Conservation (phyloP, 1,140 invertebrate species). For the Pararge aegeria region DNA sequence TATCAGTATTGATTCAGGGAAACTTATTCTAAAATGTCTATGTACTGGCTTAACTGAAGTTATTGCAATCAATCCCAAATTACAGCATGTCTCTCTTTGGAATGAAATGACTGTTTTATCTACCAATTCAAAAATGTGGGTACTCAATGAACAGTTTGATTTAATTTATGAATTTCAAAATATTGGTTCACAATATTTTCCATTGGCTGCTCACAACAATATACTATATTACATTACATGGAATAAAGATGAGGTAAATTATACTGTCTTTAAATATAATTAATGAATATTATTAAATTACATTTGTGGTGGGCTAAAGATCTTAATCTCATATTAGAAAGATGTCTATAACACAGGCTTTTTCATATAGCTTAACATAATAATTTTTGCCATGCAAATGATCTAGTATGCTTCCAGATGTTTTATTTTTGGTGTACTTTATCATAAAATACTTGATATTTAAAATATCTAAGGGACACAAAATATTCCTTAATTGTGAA, state of each 20-base stretch:
- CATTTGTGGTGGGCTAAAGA: too few relatives aligned
- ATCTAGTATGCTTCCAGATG: too few relatives aligned
- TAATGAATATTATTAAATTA: neutral
- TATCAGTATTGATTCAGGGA: slow-evolving; percentile 36
- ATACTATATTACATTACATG: slow-evolving; percentile 56
- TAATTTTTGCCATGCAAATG: too few relatives aligned
- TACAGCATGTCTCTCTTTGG: slow-evolving; percentile 47
- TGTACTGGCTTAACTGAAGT: slow-evolving; percentile 43
- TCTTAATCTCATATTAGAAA: too few relatives aligned
- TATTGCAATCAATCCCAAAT: slow-evolving; percentile 28
- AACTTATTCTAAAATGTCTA: slow-evolving; percentile 48
- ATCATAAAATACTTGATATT: too few relatives aligned
- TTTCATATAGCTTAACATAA: too few relatives aligned
- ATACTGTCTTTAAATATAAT: neutral
- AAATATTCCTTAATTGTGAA: too few relatives aligned
- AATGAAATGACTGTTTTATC: slow-evolving; percentile 43
- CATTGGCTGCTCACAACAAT: slow-evolving; percentile 44
- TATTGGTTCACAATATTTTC: slow-evolving; percentile 41
- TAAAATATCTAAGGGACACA: too few relatives aligned
- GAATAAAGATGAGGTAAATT: slow-evolving; percentile 52
- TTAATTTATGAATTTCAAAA: slow-evolving; percentile 47
- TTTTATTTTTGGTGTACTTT: too few relatives aligned
- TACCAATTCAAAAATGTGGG: slow-evolving; percentile 51
- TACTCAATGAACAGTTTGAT: slow-evolving; percentile 46
- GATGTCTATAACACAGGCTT: too few relatives aligned